Conservation (phyloP, 1,140 invertebrate species). For the Psix sp. region DNA sequence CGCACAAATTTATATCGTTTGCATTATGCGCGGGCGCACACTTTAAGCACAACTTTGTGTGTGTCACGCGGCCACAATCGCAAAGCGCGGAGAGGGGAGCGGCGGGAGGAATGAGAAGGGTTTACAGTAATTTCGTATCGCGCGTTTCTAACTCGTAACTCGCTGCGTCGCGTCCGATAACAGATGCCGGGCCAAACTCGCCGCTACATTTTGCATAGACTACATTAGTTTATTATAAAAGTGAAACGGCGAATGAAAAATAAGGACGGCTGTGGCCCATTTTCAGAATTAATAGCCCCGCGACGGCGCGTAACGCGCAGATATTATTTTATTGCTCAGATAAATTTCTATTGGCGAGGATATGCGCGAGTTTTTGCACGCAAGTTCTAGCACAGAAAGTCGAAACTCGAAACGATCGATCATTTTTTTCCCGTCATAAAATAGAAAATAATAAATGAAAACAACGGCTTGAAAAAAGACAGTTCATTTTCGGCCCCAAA, state of each 20-base stretch:
- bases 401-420: background rate
- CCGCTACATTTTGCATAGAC: conserved; percentile 15
- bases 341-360: conserved; percentile 12
- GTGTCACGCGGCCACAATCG: background rate
- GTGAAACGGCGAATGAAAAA: conserved; percentile 14
- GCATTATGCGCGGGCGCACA: conserved; percentile 22
- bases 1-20: conserved; percentile 30
- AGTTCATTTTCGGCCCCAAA: no score
- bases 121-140: conserved; percentile 37
- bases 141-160: conserved; percentile 27
- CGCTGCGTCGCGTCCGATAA: conserved; percentile 6
- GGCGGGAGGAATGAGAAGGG: background rate
- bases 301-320: conserved; percentile 1
- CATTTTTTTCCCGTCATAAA: no score
- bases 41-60: conserved; percentile 22
- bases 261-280: conserved; percentile 2
- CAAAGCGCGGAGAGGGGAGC: background rate
- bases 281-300: conserved; percentile 8
- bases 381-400: no score
- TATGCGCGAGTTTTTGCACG: background rate
- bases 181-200: conserved; percentile 14
- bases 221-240: conserved; percentile 35
- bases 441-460: no score
- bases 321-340: conserved; percentile 15
- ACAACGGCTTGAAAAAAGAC: no score